Evolutionary conservation across 1,140 invertebrate genomes (phyloP).

Genomic region (Caenorhabditis tropicalis): DNA sequence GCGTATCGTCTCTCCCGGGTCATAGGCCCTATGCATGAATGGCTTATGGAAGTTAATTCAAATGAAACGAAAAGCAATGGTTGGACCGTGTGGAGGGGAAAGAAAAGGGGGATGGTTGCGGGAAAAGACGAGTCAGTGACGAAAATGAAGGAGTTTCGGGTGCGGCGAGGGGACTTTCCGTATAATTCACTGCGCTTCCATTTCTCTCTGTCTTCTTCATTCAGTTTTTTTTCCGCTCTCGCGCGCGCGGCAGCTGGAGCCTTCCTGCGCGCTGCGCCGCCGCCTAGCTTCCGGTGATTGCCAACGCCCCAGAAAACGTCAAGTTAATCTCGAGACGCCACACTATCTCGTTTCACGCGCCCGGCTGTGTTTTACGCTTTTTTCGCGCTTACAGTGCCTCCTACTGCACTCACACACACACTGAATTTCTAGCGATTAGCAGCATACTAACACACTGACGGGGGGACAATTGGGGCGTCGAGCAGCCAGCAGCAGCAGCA

Average conservation of each 20-base stretch:
- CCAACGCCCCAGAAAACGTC: not conserved
- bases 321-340: not conserved
- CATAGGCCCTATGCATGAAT: constrained; percentile 31
- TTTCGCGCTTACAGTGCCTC: constrained; percentile 2
- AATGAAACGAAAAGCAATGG: not conserved
- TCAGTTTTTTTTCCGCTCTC: not conserved
- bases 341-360: constrained; percentile 32
- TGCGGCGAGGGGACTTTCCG: constrained; percentile 26
- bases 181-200: not conserved
- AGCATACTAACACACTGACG: not conserved
- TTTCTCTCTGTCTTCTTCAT: not conserved
- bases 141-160: constrained; percentile 41
- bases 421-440: constrained; percentile 33
- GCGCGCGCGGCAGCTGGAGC: constrained; percentile 16
- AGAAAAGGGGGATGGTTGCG: not conserved
- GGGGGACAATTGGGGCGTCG: not conserved
- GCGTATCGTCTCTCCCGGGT: constrained; percentile 35
- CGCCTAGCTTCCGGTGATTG: constrained; percentile 39
- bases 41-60: constrained; percentile 12
- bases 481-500: not conserved
- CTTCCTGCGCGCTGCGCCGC: not conserved
- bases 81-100: not conserved
- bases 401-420: constrained; percentile 30
- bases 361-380: constrained; percentile 32
- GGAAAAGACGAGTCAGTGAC: constrained; percentile 41